Evolutionary conservation across 1,140 invertebrate species (phyloP).

Genomic region (Centruroides vittatus): DNA sequence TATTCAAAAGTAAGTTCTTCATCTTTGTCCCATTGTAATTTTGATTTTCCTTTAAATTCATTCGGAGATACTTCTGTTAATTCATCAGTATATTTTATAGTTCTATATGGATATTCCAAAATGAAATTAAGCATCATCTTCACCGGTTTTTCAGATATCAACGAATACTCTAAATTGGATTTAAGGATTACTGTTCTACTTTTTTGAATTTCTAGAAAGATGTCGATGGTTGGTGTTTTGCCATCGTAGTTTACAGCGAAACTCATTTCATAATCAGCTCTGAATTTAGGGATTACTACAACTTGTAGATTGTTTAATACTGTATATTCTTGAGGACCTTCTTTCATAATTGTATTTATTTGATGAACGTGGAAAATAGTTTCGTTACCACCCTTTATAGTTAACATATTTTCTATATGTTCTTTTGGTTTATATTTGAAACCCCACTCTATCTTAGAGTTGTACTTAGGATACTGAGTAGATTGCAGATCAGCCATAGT

Average conservation of each 20-base stretch:
- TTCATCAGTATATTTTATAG: constrained; percentile 3
- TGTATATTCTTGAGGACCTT: too few relatives aligned
- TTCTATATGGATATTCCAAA: neutral
- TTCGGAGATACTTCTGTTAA: neutral
- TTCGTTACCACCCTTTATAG: neutral
- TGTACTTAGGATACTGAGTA: neutral
- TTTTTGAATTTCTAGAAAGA: neutral
- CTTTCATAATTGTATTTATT: too few relatives aligned
- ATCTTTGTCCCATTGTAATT: neutral
- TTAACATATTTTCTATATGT: constrained; percentile 3
- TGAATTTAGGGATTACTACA: neutral
- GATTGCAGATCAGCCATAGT: neutral
- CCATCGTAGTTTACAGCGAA: neutral
- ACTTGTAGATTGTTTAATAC: neutral
- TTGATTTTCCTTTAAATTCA: constrained; percentile 2
- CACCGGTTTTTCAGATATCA: neutral
- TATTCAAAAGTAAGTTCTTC: constrained; percentile 6
- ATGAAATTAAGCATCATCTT: neutral
- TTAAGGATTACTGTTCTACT: neutral
- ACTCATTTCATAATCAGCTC: neutral
- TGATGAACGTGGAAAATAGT: too few relatives aligned
- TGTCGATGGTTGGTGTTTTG: too few relatives aligned
- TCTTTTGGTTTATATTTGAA: constrained; percentile 1
- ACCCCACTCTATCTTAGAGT: constrained; percentile 2
- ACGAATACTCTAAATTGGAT: neutral